Evolutionary conservation across 2,113 vertebrate species (phyloP).

Genomic region (Gnathonemus echidnorhynchus): DNA sequence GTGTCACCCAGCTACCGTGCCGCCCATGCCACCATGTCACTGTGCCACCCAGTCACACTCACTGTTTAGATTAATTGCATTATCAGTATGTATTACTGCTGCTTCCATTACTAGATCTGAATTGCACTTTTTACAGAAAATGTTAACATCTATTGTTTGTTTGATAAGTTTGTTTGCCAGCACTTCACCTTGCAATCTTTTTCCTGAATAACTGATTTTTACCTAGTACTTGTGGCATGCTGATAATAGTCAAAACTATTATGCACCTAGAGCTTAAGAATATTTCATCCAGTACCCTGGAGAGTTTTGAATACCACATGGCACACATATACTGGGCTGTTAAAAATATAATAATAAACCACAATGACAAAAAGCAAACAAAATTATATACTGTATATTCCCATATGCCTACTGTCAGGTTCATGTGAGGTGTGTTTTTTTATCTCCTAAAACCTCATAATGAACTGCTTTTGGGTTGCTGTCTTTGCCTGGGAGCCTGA

Average conservation of each 20-base stretch:
- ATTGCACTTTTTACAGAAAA: not conserved
- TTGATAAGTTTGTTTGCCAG: not conserved
- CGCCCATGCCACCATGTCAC: not conserved
- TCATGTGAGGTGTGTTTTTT: not conserved
- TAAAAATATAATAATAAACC: not conserved
- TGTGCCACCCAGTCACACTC: not conserved
- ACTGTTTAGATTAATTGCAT: not conserved
- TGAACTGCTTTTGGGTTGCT: conserved; percentile 6
- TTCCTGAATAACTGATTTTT: not conserved
- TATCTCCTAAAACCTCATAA: conserved; percentile 12
- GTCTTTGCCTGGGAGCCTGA: not conserved
- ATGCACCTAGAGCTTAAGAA: not conserved
- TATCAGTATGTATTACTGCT: not conserved
- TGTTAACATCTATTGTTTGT: not conserved
- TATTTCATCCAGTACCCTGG: not conserved
- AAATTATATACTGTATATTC: not conserved
- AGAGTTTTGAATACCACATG: not conserved
- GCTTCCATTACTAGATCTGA: not conserved
- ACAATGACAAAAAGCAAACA: not conserved
- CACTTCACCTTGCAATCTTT: not conserved
- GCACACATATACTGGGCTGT: not conserved
- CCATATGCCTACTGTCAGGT: not conserved
- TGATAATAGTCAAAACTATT: not conserved
- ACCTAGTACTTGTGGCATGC: not conserved
- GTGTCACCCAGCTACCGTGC: not conserved